Percentiles rank a stretch among this genome's conserved stretches.
Conservation (phyloP, 2,113 vertebrate species). For the Paraplagusia blochii region DNA sequence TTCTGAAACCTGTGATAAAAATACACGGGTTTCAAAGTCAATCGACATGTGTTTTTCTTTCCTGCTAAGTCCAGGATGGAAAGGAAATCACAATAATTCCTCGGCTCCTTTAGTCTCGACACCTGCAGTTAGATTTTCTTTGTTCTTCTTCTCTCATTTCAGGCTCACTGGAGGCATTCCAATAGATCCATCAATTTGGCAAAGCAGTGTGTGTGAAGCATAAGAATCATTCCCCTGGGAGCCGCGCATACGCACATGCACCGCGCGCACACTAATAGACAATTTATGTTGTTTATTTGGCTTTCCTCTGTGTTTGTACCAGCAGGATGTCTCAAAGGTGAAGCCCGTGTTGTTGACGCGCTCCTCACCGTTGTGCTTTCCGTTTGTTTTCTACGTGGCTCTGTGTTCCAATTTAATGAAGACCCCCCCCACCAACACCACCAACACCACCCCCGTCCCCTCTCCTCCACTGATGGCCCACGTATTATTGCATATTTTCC, state of each 20-base stretch:
- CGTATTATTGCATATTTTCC: conserved; percentile 21
- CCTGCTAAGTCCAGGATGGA: conserved; percentile 35
- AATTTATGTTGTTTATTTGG: conserved; percentile 49
- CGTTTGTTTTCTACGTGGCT: conserved; percentile 18
- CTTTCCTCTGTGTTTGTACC: conserved; percentile 36
- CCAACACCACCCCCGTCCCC: no score
- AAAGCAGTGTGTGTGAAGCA: conserved; percentile 69
- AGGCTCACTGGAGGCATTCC: conserved; percentile 70
- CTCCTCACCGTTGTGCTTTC: conserved; percentile 12
- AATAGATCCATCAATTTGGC: conserved; percentile 73
- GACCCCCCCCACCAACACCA: no score
- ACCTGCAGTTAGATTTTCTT: conserved; percentile 50
- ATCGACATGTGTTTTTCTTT: no score
- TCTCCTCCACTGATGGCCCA: conserved; percentile 9
- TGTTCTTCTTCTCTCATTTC: conserved; percentile 49
- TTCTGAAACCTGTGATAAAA: no score
- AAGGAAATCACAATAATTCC: conserved; percentile 32
- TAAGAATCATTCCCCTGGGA: conserved; percentile 58
- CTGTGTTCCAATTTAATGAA: conserved; percentile 12
- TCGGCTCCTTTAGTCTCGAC: conserved; percentile 17
- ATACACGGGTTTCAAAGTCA: no score
- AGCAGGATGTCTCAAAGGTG: conserved; percentile 36
- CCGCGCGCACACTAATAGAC: conserved; percentile 37
- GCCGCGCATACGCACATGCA: conserved; percentile 25
- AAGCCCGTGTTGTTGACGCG: conserved; percentile 9